A percentile compares a stretch with the other conserved stretches of the same genome.
Evolutionary conservation across 2,888 invertebrate species (phyloP).

Genomic region (Drosophila crucigera): DNA sequence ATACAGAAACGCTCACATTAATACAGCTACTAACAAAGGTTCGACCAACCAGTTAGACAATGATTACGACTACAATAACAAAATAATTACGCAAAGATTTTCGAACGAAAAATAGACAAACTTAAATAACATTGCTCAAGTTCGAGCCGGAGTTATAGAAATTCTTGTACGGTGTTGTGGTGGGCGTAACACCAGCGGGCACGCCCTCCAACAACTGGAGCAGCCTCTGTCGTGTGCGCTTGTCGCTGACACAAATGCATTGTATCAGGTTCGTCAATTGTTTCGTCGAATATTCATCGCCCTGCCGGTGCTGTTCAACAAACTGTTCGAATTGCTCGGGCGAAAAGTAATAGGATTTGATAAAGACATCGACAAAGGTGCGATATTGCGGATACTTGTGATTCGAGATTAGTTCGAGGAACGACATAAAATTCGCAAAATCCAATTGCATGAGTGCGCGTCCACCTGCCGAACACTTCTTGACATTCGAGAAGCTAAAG

Average conservation of each 20-base stretch:
- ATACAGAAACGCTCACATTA: constrained; percentile 33
- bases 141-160: constrained; percentile 51
- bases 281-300: constrained; percentile 94
- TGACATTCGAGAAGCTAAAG: constrained; percentile 91
- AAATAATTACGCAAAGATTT: constrained; percentile 32
- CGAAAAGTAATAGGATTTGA: constrained; percentile 98
- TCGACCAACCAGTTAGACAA: constrained; percentile 21
- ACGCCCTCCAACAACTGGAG: constrained; percentile 89
- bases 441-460: constrained; percentile 99
- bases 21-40: constrained; percentile 54
- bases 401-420: constrained; percentile 94
- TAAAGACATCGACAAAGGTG: constrained; percentile 96
- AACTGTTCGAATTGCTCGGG: constrained; percentile 95
- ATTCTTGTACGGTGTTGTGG: constrained; percentile 60
- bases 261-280: constrained; percentile 94
- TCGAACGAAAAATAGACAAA: constrained; percentile 2
- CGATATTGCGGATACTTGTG: constrained; percentile 94
- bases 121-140: constrained; percentile 68
- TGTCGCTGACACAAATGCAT: constrained; percentile 95
- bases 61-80: constrained; percentile 29
- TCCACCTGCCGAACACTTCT: constrained; percentile 98
- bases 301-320: constrained; percentile 93
- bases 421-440: constrained; percentile 96
- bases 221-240: constrained; percentile 93
- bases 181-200: constrained; percentile 64